phyloP scores from a whole-genome alignment of 2,797 vertebrate species.

The Staurois parvus region DNA sequence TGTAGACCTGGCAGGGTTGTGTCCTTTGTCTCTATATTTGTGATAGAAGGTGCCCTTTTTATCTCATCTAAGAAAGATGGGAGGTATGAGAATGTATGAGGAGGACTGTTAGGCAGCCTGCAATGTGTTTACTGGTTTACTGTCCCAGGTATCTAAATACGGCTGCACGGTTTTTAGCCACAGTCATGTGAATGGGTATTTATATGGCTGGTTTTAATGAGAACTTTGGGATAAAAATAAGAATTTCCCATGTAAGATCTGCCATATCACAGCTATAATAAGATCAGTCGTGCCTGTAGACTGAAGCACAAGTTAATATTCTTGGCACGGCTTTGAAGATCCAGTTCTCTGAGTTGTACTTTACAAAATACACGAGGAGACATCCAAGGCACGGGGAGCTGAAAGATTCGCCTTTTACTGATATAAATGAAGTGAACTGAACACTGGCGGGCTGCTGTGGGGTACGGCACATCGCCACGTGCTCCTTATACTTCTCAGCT shows the following conservation, averaged over 20 bases:
- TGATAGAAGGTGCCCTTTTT: neutral
- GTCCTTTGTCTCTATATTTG: neutral
- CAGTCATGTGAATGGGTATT: constrained; percentile 59
- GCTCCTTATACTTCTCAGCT: too few species aligned
- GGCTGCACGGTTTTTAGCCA: constrained; percentile 34
- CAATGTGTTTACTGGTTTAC: constrained; percentile 61
- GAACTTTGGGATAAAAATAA: constrained; percentile 61
- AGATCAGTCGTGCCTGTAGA: constrained; percentile 33
- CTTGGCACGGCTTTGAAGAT: constrained; percentile 69
- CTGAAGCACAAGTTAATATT: constrained; percentile 49
- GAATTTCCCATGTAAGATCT: constrained; percentile 56
- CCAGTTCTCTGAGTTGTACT: constrained; percentile 72
- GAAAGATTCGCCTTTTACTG: neutral
- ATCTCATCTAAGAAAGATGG: neutral
- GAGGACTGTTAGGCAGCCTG: neutral
- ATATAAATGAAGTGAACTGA: neutral
- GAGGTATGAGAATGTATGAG: constrained; percentile 20
- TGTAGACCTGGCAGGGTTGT: neutral
- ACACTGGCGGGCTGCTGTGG: too few species aligned
- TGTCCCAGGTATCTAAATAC: constrained; percentile 24
- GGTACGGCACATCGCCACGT: neutral
- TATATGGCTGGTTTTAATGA: constrained; percentile 57
- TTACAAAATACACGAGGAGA: constrained; percentile 72
- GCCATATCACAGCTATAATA: constrained; percentile 54
- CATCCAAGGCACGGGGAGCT: constrained; percentile 3